A percentile compares a stretch with the other conserved stretches of the same genome.
Conservation (phyloP, 2,888 invertebrate genomes). For the Diarsia mendica region DNA sequence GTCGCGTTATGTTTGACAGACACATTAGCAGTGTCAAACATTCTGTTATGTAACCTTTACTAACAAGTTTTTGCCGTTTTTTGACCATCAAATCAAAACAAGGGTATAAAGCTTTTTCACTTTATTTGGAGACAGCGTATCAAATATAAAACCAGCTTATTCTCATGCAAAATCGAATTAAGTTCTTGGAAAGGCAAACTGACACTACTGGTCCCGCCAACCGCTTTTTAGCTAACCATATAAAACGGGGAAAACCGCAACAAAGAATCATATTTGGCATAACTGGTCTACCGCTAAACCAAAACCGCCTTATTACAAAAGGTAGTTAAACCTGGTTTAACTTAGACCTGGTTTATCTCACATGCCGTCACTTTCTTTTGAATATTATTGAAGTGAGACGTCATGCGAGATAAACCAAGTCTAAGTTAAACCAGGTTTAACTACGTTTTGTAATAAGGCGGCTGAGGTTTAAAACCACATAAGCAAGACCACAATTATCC, state of each 20-base stretch:
- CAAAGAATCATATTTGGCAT: not conserved
- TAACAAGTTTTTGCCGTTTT: conserved; percentile 5
- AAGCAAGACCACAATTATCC: not conserved
- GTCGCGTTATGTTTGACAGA: conserved; percentile 36
- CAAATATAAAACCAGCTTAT: not conserved
- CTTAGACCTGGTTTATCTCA: too few relatives aligned
- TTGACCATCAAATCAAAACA: not conserved
- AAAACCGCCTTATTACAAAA: too few relatives aligned
- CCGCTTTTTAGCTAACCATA: not conserved
- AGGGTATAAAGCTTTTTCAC: not conserved
- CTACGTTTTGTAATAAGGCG: too few relatives aligned
- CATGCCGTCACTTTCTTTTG: too few relatives aligned
- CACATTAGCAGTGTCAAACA: conserved; percentile 38
- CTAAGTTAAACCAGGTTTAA: too few relatives aligned
- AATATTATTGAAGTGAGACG: too few relatives aligned
- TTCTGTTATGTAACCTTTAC: conserved; percentile 31
- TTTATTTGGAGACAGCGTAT: too few relatives aligned
- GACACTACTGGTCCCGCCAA: not conserved
- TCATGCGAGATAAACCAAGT: too few relatives aligned
- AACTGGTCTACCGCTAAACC: not conserved
- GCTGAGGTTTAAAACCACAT: not conserved
- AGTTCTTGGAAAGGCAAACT: not conserved
- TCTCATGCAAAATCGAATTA: not conserved
- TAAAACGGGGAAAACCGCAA: not conserved
- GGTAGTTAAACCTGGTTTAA: too few relatives aligned